These are phyloP conservation scores for Germaria angustata DNA, from an alignment of 2,888 invertebrate species.

Conservation along the genomic window DNA sequence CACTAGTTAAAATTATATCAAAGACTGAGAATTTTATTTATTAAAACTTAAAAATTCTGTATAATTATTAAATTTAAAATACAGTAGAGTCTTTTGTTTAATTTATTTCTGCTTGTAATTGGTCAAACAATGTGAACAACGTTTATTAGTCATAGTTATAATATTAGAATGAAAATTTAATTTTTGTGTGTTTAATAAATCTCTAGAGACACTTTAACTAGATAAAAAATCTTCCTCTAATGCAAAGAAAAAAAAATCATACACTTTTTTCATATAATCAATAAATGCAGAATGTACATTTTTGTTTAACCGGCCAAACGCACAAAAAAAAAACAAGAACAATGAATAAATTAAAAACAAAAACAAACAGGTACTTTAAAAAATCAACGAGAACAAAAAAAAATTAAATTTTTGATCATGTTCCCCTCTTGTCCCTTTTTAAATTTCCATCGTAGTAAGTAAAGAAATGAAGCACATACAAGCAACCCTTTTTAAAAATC, in stretches of 20 bases:
- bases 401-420: not conserved
- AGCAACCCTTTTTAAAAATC: conserved; percentile 7
- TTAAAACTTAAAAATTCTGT: too few species aligned
- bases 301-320: conserved; percentile 39
- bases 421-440: not conserved
- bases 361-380: not conserved
- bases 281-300: conserved; percentile 47
- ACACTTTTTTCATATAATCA: conserved; percentile 32
- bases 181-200: not conserved
- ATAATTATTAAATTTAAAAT: too few species aligned
- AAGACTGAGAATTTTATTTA: too few species aligned
- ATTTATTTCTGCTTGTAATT: not conserved
- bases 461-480: too few species aligned
- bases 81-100: too few species aligned
- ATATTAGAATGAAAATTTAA: conserved; percentile 4
- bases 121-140: not conserved
- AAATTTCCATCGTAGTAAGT: too few species aligned
- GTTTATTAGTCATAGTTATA: not conserved
- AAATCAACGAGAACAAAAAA: not conserved
- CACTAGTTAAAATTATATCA: not conserved
- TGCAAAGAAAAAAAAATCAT: not conserved
- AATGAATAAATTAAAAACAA: conserved; percentile 6
- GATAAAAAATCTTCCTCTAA: not conserved
- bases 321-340: conserved; percentile 1
- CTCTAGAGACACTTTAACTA: not conserved